Conservation (phyloP, 1,140 invertebrate genomes). For the Macrobrachium nipponense region DNA sequence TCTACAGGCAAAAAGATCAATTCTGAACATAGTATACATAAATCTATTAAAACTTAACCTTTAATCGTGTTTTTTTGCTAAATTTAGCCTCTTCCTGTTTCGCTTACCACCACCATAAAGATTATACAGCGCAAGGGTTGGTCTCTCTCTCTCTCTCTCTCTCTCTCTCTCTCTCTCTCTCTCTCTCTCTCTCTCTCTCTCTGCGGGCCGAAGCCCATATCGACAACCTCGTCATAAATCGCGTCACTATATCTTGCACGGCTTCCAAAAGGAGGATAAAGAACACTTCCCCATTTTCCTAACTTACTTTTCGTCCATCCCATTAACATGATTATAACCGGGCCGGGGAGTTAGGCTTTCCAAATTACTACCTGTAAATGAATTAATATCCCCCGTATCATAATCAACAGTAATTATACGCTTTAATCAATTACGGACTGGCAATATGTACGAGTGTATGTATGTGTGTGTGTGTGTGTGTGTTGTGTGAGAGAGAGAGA, state of each 20-base stretch:
- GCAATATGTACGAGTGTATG: neutral
- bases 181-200: constrained; percentile 15
- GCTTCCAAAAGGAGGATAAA: no score
- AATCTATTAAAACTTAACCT: no score
- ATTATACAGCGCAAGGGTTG: neutral
- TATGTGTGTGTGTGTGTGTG: neutral
- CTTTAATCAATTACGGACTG: neutral
- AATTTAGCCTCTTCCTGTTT: neutral
- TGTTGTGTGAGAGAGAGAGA: constrained; percentile 28
- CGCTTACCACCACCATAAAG: neutral
- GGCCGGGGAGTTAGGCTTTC: neutral
- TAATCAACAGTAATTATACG: no score
- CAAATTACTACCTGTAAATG: no score
- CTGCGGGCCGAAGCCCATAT: neutral
- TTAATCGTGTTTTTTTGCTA: no score
- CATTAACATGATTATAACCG: no score
- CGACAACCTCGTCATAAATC: neutral
- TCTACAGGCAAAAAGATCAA: no score
- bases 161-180: constrained; percentile 28
- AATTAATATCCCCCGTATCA: no score
- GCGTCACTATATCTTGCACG: no score
- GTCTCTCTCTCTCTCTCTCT: neutral
- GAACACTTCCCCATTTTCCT: no score
- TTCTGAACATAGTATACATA: no score
- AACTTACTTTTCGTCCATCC: no score